Base-by-base conservation (phyloP, 2,888 invertebrate genomes). In the Pecten maximus region DNA sequence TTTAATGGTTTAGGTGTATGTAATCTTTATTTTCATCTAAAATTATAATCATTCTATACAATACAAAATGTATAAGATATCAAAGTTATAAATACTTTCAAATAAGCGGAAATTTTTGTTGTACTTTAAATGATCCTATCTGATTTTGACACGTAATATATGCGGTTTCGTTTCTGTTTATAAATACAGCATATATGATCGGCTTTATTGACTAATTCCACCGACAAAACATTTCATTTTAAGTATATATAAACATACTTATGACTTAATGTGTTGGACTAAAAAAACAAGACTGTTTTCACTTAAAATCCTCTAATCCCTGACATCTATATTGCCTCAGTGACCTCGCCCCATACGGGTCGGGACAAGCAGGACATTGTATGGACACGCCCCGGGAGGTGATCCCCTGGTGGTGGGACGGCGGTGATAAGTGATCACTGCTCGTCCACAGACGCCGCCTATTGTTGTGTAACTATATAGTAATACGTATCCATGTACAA, bases 271-370 rank as follows among this genome's bases (percentile, higher is more conserved):
- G 74, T 35, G 74, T 74, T 74, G 74, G 6, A 74, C 16, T 28
- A 74, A 74, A 74, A 74, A 74, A 8, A 74, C 10, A 60, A 28
- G 60, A 60, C 3, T 60, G 74, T 74, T 74, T 74, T 74, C 74
- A 28, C 35, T 74, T 74, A 74, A 74, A 74, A 74, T 74, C 74
- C 74, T 74, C 74, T 74, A 35, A 74, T 74, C 74, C 74, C 12
- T 74, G 74, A 35, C 74, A 74, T 74, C 28, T 74, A 74, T 74
- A 74, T 35, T 35, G 74, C 74, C 74, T 35, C 74, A 8, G 28
- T 74, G 74, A 74, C 74, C 74, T 74, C 12, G 15, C 74, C 74
- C 74, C 74, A 74, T 74, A 74, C 74, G 74, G 74, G 74, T 74
- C 28, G 16, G 74, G 74, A 74, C 74, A 74, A 28, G 74, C 74